Conservation (phyloP, 2,797 vertebrate genomes). For the Poeciliopsis turneri region DNA sequence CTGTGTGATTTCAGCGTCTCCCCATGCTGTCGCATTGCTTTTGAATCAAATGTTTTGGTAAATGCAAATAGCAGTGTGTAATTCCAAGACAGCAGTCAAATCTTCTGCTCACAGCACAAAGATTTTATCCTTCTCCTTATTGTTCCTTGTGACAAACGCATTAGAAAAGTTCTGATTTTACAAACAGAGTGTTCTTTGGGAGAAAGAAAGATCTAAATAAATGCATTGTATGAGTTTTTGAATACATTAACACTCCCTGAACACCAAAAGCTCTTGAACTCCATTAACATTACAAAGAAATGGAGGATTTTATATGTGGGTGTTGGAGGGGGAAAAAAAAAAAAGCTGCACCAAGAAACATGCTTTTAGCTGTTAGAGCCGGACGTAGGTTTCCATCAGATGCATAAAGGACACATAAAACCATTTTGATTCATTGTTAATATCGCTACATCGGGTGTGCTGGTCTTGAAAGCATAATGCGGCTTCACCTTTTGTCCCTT, state of each 20-base stretch:
- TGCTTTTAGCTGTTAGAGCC: conserved; percentile 17
- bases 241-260: neutral
- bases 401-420: conserved; percentile 13
- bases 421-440: conserved; percentile 8
- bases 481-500: conserved; percentile 21
- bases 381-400: conserved; percentile 21
- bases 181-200: neutral
- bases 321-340: neutral
- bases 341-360: neutral
- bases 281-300: conserved; percentile 3
- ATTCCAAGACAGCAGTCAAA: neutral
- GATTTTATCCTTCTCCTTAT: too few species aligned
- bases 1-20: neutral
- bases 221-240: neutral
- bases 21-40: neutral
- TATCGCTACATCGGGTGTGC: conserved; percentile 14
- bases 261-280: neutral
- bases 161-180: neutral
- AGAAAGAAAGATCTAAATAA: neutral
- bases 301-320: conserved; percentile 4
- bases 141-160: neutral
- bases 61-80: neutral
- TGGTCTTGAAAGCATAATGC: conserved; percentile 17
- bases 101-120: neutral
- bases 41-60: neutral